These are phyloP conservation scores for Tenthredo livida DNA, from an alignment of 2,888 invertebrate genomes.

Conservation along the genomic window DNA sequence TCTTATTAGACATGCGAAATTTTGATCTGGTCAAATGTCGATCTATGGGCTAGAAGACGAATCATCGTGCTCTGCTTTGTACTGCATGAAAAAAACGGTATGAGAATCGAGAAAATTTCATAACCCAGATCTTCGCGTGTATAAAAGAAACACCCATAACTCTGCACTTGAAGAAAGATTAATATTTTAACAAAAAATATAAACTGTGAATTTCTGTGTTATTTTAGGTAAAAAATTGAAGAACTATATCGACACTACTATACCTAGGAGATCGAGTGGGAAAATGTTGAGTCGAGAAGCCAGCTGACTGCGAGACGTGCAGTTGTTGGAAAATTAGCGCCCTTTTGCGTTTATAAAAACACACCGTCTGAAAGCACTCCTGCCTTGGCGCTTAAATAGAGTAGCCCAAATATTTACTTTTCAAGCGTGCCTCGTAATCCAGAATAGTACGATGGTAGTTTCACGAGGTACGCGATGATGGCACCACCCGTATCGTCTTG, in stretches of 20 bases:
- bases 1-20: neutral
- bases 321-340: conserved; percentile 40
- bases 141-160: neutral
- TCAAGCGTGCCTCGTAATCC: conserved; percentile 47
- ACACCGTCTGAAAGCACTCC: conserved; percentile 43
- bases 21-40: neutral
- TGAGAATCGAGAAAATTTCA: neutral
- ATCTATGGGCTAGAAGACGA: neutral
- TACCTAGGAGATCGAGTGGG: neutral
- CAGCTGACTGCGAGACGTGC: conserved; percentile 6
- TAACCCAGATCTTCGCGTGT: neutral
- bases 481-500: conserved; percentile 37
- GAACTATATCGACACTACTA: neutral
- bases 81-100: neutral
- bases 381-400: conserved; percentile 34
- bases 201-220: conserved; percentile 38
- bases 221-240: conserved; percentile 38
- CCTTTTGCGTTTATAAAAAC: conserved; percentile 48
- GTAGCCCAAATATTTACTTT: conserved; percentile 47
- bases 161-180: neutral
- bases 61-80: neutral
- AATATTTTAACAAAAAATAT: conserved; percentile 23
- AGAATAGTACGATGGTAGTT: conserved; percentile 42
- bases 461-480: conserved; percentile 24
- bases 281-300: neutral